Conservation (phyloP, 2,888 invertebrate genomes). For the Lydus trimaculatus region DNA sequence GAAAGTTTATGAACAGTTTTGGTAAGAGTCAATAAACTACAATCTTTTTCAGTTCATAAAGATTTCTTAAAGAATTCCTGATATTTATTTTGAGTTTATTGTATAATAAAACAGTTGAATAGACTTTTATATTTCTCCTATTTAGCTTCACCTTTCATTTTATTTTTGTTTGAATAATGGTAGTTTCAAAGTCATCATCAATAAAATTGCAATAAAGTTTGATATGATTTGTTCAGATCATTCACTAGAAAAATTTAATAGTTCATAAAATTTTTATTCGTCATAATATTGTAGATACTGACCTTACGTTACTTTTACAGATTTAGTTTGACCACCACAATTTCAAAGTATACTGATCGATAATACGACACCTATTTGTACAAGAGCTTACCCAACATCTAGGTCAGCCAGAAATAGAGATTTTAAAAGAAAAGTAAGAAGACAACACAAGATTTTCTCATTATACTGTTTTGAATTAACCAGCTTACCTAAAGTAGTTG, state of each 20-base stretch:
- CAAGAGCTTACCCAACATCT: too few species aligned
- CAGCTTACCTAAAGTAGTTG: too few species aligned
- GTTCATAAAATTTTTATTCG: slow-evolving; percentile 11
- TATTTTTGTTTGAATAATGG: background rate
- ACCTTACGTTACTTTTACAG: slow-evolving; percentile 10
- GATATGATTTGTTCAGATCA: background rate
- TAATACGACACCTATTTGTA: too few species aligned
- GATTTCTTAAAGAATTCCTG: background rate
- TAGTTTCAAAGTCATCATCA: background rate
- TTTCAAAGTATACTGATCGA: too few species aligned
- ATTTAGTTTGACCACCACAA: background rate
- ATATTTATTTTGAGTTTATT: background rate
- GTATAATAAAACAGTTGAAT: background rate
- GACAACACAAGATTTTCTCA: too few species aligned
- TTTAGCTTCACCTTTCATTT: background rate
- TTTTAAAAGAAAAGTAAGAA: too few species aligned
- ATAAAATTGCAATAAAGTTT: slow-evolving; percentile 2
- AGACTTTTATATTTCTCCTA: background rate
- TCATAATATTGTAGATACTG: slow-evolving; percentile 10
- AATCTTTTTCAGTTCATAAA: background rate
- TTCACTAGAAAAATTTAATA: background rate
- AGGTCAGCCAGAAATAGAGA: too few species aligned
- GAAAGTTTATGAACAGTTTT: background rate
- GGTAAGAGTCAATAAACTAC: background rate
- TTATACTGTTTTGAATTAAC: too few species aligned